These are phyloP conservation scores for Sceloporus undulatus DNA, from an alignment of 2,113 vertebrate genomes.

Conservation along the genomic window DNA sequence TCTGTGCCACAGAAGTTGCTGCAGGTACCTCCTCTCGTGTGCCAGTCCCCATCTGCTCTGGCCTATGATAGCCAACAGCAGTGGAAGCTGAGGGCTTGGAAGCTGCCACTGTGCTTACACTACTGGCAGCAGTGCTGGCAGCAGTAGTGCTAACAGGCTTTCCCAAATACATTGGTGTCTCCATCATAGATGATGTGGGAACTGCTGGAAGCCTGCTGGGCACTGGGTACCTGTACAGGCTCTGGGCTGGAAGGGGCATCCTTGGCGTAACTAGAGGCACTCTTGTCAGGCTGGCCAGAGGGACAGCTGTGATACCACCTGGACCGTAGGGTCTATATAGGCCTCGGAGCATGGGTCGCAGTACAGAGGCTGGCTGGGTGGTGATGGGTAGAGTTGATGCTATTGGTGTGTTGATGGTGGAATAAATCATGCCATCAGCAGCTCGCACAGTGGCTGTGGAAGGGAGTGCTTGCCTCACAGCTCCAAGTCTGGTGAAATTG, in stretches of 20 bases:
- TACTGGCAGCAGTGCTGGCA: slow-evolving; percentile 55
- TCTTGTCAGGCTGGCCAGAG: slow-evolving; percentile 90
- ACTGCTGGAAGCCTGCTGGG: slow-evolving; percentile 78
- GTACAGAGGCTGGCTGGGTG: slow-evolving; percentile 91
- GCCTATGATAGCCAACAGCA: slow-evolving; percentile 45
- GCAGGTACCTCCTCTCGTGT: slow-evolving; percentile 69
- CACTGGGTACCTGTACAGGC: slow-evolving; percentile 86
- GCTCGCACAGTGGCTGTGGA: slow-evolving; percentile 88
- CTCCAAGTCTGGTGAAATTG: slow-evolving; percentile 81
- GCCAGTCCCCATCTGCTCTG: slow-evolving; percentile 54
- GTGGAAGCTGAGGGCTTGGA: slow-evolving; percentile 34
- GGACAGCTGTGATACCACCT: slow-evolving; percentile 86
- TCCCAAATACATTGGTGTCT: slow-evolving; percentile 91
- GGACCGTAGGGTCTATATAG: slow-evolving; percentile 89
- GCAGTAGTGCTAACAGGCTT: slow-evolving; percentile 80
- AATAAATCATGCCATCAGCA: slow-evolving; percentile 97
- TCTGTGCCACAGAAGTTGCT: slow-evolving; percentile 53
- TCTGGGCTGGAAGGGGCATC: slow-evolving; percentile 85
- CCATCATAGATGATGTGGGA: slow-evolving; percentile 78
- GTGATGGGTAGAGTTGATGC: slow-evolving; percentile 98
- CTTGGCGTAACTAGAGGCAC: slow-evolving; percentile 88
- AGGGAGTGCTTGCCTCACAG: slow-evolving; percentile 89
- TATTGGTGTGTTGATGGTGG: slow-evolving; percentile 97
- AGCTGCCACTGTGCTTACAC: rapidly evolving
- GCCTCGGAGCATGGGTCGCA: slow-evolving; percentile 89